Conservation (phyloP, 2,888 invertebrate species). For the Drosophila mimica region DNA sequence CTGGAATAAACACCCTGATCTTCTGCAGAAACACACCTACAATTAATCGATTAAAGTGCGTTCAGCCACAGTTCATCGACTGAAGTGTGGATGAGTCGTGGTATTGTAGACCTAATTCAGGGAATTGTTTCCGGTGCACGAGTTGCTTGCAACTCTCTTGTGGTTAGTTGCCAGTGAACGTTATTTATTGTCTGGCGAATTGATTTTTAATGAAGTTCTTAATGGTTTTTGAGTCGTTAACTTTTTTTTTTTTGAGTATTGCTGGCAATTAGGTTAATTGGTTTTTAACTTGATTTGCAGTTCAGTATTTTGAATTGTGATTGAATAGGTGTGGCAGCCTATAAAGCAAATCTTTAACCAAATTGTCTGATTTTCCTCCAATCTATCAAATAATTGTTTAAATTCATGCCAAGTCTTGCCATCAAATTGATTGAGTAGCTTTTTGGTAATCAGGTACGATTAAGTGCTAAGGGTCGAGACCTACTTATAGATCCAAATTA, state of each 20-base stretch:
- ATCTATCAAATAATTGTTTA: neutral
- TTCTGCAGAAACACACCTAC: slow-evolving; percentile 44
- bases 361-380: neutral
- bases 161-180: slow-evolving; percentile 19
- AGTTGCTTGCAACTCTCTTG: slow-evolving; percentile 16
- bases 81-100: slow-evolving; percentile 51
- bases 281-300: neutral
- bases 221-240: slow-evolving; percentile 30
- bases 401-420: neutral
- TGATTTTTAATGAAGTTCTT: slow-evolving; percentile 57
- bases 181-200: slow-evolving; percentile 53
- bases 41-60: slow-evolving; percentile 58
- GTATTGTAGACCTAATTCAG: slow-evolving; percentile 17
- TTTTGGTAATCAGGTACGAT: slow-evolving; percentile 34
- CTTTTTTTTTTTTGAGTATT: slow-evolving; percentile 15
- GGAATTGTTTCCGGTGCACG: slow-evolving; percentile 4
- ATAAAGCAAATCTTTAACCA: neutral
- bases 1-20: slow-evolving; percentile 3
- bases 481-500: slow-evolving; percentile 61
- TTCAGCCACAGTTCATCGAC: slow-evolving; percentile 27
- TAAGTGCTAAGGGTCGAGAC: slow-evolving; percentile 21
- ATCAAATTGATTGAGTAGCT: slow-evolving; percentile 41
- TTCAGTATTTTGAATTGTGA: neutral
- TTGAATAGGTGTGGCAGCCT: neutral
- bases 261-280: slow-evolving; percentile 59